Percentiles rank a stretch among this genome's conserved stretches.
These are phyloP conservation scores for Gastracanthus pulcherrimus DNA, from an alignment of 2,888 invertebrate species.

Conservation along the genomic window DNA sequence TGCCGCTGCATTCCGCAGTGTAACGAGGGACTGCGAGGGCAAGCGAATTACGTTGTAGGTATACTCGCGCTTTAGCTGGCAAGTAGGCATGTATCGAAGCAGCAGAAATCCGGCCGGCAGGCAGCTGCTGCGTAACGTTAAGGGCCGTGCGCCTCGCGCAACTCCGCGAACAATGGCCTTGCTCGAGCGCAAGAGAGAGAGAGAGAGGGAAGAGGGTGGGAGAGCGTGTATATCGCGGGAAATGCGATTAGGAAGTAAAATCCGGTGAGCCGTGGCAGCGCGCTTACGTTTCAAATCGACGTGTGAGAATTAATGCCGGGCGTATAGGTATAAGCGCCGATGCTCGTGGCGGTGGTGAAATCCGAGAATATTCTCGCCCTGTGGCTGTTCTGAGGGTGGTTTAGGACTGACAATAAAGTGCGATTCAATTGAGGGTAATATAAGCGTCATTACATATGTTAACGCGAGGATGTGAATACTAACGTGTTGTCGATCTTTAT, in stretches of 20 bases:
- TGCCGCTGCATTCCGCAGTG: constrained; percentile 2
- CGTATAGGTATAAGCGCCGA: not conserved
- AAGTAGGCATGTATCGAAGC: constrained; percentile 20
- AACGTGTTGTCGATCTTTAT: too few relatives aligned
- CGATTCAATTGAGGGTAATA: too few relatives aligned
- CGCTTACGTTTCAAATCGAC: constrained; percentile 42
- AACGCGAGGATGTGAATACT: too few relatives aligned
- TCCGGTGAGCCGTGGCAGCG: constrained; percentile 27
- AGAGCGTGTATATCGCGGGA: constrained; percentile 16
- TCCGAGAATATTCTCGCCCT: not conserved
- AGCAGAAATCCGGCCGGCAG: constrained; percentile 13
- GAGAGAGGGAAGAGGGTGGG: too few relatives aligned
- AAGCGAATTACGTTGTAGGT: constrained; percentile 22
- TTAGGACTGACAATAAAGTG: too few relatives aligned
- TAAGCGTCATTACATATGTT: too few relatives aligned
- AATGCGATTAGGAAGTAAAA: constrained; percentile 53
- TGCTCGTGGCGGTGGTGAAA: not conserved
- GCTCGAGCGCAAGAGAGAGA: not conserved
- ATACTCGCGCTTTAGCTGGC: not conserved
- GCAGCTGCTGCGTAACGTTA: constrained; percentile 9
- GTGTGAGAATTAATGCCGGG: constrained; percentile 37
- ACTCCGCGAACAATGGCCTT: constrained; percentile 9
- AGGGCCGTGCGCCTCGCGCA: constrained; percentile 15
- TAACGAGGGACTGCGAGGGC: constrained; percentile 22
- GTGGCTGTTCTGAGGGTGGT: too few relatives aligned